Evolutionary conservation across 2,888 invertebrate genomes (phyloP).

Genomic region (Xylocampa areola): DNA sequence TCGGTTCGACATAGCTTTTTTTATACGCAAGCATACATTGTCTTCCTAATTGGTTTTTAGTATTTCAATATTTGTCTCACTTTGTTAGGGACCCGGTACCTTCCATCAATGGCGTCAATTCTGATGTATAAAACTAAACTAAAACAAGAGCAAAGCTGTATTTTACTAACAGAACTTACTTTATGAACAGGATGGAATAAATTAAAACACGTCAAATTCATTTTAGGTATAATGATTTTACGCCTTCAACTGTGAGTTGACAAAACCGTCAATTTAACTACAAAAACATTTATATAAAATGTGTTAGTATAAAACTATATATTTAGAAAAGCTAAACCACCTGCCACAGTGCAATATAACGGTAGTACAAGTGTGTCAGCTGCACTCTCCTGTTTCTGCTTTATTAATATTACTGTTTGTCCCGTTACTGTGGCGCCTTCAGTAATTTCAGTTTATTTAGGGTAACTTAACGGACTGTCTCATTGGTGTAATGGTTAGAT

Average conservation of each 20-base stretch:
- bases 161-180: too few relatives aligned
- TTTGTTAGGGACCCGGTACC: conserved; percentile 24
- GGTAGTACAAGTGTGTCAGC: conserved; percentile 21
- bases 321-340: too few relatives aligned
- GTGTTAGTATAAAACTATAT: too few relatives aligned
- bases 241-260: too few relatives aligned
- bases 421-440: conserved; percentile 27
- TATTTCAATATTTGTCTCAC: conserved; percentile 53
- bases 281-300: too few relatives aligned
- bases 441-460: conserved; percentile 5
- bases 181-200: too few relatives aligned
- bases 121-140: too few relatives aligned
- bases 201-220: too few relatives aligned
- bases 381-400: conserved; percentile 11
- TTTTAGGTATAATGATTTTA: too few relatives aligned
- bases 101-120: conserved; percentile 55
- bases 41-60: conserved; percentile 21
- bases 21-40: conserved; percentile 10
- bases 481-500: too few relatives aligned
- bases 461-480: not conserved
- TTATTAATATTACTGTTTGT: conserved; percentile 38
- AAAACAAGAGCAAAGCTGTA: conserved; percentile 30
- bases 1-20: too few relatives aligned
- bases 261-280: too few relatives aligned
- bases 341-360: conserved; percentile 25